phyloP scores from a whole-genome alignment of 2,113 vertebrate species.

The Thunnus maccoyii region DNA sequence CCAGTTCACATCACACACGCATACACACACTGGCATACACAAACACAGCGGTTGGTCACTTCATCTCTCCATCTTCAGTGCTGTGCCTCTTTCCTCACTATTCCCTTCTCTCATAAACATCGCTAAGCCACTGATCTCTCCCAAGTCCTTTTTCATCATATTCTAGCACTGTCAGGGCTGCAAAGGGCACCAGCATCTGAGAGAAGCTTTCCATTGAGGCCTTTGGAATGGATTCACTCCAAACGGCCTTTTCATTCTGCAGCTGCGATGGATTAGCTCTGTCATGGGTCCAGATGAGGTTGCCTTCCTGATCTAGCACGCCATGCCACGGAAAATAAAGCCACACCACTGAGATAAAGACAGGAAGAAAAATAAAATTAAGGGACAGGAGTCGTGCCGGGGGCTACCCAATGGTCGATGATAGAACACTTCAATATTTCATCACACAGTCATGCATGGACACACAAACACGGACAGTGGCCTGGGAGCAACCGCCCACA shows the following conservation, averaged over 20 bases:
- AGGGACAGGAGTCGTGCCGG: slow-evolving; percentile 37
- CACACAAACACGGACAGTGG: slow-evolving; percentile 70
- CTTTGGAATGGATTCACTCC: slow-evolving; percentile 77
- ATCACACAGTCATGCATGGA: slow-evolving; percentile 75
- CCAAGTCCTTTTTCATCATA: slow-evolving; percentile 74
- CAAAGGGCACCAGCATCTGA: slow-evolving; percentile 73
- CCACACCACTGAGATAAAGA: slow-evolving; percentile 50
- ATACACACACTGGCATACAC: background rate
- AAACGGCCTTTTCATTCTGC: slow-evolving; percentile 83
- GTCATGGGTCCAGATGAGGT: slow-evolving; percentile 80
- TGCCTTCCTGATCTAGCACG: slow-evolving; percentile 77
- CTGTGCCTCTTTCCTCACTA: slow-evolving; percentile 22
- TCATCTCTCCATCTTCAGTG: slow-evolving; percentile 51
- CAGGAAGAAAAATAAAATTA: slow-evolving; percentile 55
- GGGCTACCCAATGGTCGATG: slow-evolving; percentile 51
- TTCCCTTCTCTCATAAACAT: slow-evolving; percentile 50
- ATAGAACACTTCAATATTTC: slow-evolving; percentile 80
- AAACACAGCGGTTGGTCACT: slow-evolving; percentile 41
- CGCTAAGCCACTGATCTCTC: slow-evolving; percentile 64
- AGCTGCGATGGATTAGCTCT: slow-evolving; percentile 83
- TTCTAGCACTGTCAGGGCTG: slow-evolving; percentile 67
- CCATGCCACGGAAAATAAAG: slow-evolving; percentile 64
- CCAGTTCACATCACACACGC: slow-evolving; percentile 32
- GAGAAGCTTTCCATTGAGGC: slow-evolving; percentile 74
- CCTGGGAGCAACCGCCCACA: slow-evolving; percentile 76